Percentiles rank a stretch among this genome's conserved stretches.
Evolutionary conservation across 2,797 vertebrate species (phyloP).

Genomic region (Rhinophrynus dorsalis): DNA sequence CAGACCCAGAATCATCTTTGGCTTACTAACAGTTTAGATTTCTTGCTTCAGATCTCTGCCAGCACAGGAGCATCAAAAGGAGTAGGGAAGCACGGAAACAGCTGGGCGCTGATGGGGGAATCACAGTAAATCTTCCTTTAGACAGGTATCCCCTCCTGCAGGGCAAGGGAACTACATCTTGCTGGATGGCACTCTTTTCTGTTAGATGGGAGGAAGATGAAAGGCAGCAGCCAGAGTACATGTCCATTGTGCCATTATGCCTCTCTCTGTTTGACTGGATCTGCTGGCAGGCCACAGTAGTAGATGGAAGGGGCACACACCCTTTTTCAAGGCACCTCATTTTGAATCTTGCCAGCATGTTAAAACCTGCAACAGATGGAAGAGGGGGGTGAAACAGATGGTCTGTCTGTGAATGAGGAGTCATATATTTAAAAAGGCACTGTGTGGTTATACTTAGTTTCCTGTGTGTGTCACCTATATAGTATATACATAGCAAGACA

Average conservation of each 20-base stretch:
- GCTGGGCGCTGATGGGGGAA: not conserved
- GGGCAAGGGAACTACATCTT: not conserved
- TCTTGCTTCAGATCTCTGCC: conserved; percentile 24
- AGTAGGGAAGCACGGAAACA: not conserved
- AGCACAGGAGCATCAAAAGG: conserved; percentile 30
- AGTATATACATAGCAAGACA: too few species aligned
- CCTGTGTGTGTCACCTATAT: too few species aligned
- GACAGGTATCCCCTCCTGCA: not conserved
- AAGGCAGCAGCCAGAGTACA: not conserved
- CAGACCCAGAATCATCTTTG: conserved; percentile 2
- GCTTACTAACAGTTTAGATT: conserved; percentile 44
- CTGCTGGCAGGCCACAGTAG: not conserved
- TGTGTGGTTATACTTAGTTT: too few species aligned
- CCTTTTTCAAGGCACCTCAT: conserved; percentile 16
- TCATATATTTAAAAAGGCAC: not conserved
- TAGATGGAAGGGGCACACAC: not conserved
- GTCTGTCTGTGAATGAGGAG: not conserved
- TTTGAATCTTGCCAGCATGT: not conserved
- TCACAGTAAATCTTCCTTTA: not conserved
- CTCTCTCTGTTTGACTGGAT: not conserved
- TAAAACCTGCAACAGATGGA: conserved; percentile 13
- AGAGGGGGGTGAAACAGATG: not conserved
- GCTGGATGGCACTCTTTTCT: not conserved
- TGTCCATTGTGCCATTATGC: not conserved
- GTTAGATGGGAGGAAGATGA: not conserved